phyloP scores from a whole-genome alignment of 1,140 invertebrate genomes.

The Agrypnia vestita region DNA sequence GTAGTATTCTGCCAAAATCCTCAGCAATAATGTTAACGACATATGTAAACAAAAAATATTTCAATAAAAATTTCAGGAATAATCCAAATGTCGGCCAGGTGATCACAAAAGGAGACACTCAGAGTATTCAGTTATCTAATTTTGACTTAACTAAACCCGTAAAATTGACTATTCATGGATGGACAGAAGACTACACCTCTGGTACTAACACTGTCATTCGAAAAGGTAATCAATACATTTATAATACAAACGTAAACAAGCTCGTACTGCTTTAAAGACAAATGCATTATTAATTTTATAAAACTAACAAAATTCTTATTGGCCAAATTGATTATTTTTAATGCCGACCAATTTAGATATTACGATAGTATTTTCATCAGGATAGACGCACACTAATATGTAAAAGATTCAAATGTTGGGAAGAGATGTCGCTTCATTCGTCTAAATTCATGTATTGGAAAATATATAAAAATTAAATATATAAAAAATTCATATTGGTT shows the following conservation, averaged over 20 bases:
- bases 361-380: too few species aligned
- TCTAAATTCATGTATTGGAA: neutral
- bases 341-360: too few species aligned
- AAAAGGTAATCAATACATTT: conserved; percentile 4
- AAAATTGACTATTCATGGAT: conserved; percentile 59
- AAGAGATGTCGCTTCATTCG: neutral
- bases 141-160: conserved; percentile 66
- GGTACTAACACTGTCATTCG: conserved; percentile 26
- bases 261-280: neutral
- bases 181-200: conserved; percentile 30
- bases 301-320: too few species aligned
- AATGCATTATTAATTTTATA: too few species aligned
- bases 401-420: too few species aligned
- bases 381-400: too few species aligned
- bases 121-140: conserved; percentile 60
- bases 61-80: too few species aligned
- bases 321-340: too few species aligned
- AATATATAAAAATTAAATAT: neutral
- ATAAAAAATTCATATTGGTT: neutral
- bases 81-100: conserved; percentile 57
- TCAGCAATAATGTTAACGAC: too few species aligned
- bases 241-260: neutral
- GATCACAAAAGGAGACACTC: conserved; percentile 55
- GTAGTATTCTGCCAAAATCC: too few species aligned
- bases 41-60: too few species aligned